A percentile compares a stretch with the other conserved stretches of the same genome.
Conservation (phyloP, 2,888 invertebrate species). For the Chydorus sphaericus region DNA sequence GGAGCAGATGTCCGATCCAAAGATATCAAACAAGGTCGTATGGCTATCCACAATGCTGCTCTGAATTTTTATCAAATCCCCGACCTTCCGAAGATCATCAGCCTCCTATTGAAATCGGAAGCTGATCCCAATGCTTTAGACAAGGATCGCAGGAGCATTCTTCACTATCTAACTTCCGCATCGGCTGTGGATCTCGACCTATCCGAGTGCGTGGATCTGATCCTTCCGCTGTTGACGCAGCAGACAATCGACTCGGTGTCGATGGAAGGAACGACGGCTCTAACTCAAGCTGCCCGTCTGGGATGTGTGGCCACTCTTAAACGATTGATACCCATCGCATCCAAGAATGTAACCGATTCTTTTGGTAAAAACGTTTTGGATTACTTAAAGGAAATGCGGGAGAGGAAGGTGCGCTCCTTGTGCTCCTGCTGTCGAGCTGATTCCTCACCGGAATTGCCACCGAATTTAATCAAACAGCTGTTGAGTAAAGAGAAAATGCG, state of each 20-base stretch:
- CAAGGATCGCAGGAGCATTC: not conserved
- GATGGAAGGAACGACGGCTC: not conserved
- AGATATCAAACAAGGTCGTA: not conserved
- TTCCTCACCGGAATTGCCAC: not conserved
- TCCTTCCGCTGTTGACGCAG: not conserved
- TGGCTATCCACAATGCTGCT: not conserved
- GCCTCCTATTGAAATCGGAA: not conserved
- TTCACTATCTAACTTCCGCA: not conserved
- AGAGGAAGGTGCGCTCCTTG: not conserved
- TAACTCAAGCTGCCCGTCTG: not conserved
- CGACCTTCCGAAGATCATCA: not conserved
- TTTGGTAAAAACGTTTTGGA: not conserved
- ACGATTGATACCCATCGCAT: not conserved
- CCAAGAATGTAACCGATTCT: not conserved
- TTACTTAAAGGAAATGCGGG: not conserved
- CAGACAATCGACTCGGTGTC: not conserved
- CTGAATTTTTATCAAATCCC: not conserved
- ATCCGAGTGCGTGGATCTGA: not conserved
- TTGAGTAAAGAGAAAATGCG: not conserved
- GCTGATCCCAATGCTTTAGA: not conserved
- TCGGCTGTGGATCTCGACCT: not conserved
- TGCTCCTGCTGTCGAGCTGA: not conserved
- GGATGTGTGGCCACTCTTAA: not conserved
- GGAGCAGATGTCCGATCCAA: not conserved
- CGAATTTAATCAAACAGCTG: not conserved